phyloP scores from a whole-genome alignment of 2,888 invertebrate genomes.

The Brachylomia viminalis region DNA sequence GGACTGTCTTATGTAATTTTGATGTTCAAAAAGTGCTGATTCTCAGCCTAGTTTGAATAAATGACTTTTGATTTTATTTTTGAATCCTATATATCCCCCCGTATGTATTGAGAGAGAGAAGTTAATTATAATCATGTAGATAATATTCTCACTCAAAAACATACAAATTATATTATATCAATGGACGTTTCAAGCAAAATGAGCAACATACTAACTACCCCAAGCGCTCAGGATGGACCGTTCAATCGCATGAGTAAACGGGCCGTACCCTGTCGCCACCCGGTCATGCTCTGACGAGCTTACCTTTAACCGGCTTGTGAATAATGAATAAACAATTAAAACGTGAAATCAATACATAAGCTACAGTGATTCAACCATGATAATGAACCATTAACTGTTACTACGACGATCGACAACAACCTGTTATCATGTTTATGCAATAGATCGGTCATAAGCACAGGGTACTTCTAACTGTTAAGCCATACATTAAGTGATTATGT shows the following conservation, averaged over 20 bases:
- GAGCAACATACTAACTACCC: constrained; percentile 15
- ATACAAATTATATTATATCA: neutral
- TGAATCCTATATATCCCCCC: neutral
- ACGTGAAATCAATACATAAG: constrained; percentile 22
- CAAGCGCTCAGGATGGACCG: constrained; percentile 21
- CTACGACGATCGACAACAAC: constrained; percentile 11
- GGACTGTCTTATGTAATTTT: too few species aligned
- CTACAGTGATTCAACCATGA: constrained; percentile 7
- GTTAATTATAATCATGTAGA: too few species aligned
- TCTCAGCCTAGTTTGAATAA: too few species aligned
- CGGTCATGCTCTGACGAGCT: constrained; percentile 21
- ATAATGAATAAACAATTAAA: constrained; percentile 46
- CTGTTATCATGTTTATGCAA: constrained; percentile 38
- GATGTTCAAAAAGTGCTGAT: too few species aligned
- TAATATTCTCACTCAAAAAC: constrained; percentile 7
- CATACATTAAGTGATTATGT: constrained; percentile 24
- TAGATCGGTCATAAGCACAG: constrained; percentile 21
- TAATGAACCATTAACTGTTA: constrained; percentile 35
- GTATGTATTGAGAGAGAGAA: neutral
- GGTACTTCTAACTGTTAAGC: constrained; percentile 1
- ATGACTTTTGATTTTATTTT: too few species aligned
- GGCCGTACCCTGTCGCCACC: constrained; percentile 8
- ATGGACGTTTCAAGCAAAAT: constrained; percentile 17
- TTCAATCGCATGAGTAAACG: constrained; percentile 37
- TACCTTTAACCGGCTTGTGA: constrained; percentile 31